Evolutionary conservation across 2,797 vertebrate genomes (phyloP).

Genomic region (Scleropages formosus): DNA sequence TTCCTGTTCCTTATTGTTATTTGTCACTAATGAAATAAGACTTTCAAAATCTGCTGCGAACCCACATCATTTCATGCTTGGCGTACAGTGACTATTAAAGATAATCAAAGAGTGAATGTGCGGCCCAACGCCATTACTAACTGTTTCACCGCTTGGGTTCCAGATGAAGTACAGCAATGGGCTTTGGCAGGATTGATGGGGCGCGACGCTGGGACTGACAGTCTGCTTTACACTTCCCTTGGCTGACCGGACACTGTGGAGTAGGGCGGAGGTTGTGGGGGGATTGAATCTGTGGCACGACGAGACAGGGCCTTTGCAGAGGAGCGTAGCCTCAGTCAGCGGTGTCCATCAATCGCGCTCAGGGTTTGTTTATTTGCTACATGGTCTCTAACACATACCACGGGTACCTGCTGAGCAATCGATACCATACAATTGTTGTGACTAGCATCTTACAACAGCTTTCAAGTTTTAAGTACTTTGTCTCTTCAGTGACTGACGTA

Average conservation of each 20-base stretch:
- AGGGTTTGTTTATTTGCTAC: not conserved
- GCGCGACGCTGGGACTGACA: conserved; percentile 45
- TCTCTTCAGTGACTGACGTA: too few species aligned
- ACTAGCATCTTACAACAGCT: not conserved
- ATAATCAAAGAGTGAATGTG: conserved; percentile 53
- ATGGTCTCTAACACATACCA: not conserved
- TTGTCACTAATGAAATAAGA: conserved; percentile 42
- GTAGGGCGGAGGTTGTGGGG: not conserved
- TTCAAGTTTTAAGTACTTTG: too few species aligned
- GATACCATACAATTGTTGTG: not conserved
- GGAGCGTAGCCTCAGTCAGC: not conserved
- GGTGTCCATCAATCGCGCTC: not conserved
- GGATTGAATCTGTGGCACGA: conserved; percentile 31
- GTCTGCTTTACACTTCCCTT: conserved; percentile 29
- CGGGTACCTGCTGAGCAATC: not conserved
- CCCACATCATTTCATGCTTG: conserved; percentile 43
- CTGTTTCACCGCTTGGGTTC: conserved; percentile 49
- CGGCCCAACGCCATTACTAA: conserved; percentile 47
- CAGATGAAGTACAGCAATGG: conserved; percentile 43
- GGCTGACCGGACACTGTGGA: not conserved
- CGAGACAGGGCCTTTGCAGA: not conserved
- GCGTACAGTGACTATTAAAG: conserved; percentile 44
- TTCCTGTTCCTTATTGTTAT: conserved; percentile 39
- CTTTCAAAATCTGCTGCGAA: conserved; percentile 19
- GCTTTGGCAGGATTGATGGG: conserved; percentile 52